Evolutionary conservation across 2,888 invertebrate genomes (phyloP).

Genomic region (Cecidostiba fungosa): DNA sequence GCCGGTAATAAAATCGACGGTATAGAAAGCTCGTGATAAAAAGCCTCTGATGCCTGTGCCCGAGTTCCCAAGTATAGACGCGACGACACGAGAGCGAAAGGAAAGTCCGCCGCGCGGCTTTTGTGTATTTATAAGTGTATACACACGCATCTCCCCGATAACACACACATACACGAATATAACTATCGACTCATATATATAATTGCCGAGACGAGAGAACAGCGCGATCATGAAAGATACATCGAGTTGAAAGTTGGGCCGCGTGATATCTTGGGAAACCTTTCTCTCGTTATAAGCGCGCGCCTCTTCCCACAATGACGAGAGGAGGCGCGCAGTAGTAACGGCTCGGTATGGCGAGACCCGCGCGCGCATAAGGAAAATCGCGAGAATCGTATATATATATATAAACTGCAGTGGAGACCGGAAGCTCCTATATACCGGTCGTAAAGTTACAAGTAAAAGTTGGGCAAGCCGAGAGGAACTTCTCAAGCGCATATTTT

Average conservation of each 20-base stretch:
- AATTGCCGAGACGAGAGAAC: constrained; percentile 25
- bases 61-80: constrained; percentile 8
- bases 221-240: constrained; percentile 51
- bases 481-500: background rate
- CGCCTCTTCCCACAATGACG: constrained; percentile 1
- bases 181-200: background rate
- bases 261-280: background rate
- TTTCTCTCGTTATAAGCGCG: constrained; percentile 42
- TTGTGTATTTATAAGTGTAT: constrained; percentile 1
- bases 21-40: constrained; percentile 17
- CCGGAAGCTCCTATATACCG: background rate
- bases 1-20: background rate
- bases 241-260: constrained; percentile 52
- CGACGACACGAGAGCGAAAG: constrained; percentile 35
- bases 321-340: constrained; percentile 27
- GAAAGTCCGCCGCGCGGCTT: constrained; percentile 37
- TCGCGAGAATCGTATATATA: background rate
- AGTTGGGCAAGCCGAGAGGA: background rate
- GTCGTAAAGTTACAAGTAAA: constrained; percentile 22
- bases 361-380: constrained; percentile 15
- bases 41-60: background rate
- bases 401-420: too few species aligned
- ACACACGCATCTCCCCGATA: background rate
- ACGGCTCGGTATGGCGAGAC: constrained; percentile 22
- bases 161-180: background rate